Percentiles rank a stretch among this genome's conserved stretches.
phyloP scores from a whole-genome alignment of 2,797 vertebrate genomes.

The Carcharodon carcharias region DNA sequence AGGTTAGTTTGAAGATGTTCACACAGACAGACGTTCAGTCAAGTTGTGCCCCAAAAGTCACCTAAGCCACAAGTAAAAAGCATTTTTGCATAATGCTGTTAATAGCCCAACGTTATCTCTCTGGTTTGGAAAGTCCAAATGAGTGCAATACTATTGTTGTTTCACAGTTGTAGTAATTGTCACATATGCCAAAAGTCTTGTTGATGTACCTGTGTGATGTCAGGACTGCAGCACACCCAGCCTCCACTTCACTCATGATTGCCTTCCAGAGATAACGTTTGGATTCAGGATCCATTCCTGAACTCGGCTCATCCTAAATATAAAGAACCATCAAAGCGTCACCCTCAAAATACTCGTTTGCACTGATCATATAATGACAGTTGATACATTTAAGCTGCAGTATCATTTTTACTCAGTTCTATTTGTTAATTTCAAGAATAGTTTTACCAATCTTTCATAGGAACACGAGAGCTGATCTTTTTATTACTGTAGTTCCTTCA shows the following conservation, averaged over 20 bases:
- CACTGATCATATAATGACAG: background rate
- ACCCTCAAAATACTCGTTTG: background rate
- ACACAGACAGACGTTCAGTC: background rate
- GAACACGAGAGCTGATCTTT: background rate
- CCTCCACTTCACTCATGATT: conserved; percentile 50
- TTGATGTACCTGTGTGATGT: conserved; percentile 58
- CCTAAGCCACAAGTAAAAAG: background rate
- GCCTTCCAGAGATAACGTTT: conserved; percentile 58
- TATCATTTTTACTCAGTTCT: background rate
- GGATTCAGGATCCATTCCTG: conserved; percentile 63
- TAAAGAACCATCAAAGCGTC: background rate
- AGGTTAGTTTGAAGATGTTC: background rate
- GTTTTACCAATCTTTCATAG: background rate
- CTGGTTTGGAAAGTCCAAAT: background rate
- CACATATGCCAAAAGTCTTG: background rate
- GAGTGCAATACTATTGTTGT: background rate
- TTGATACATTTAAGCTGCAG: background rate
- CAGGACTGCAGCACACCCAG: conserved; percentile 56
- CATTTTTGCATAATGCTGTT: background rate
- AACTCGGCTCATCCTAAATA: conserved; percentile 60
- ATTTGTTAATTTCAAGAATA: background rate
- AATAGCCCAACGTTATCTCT: background rate
- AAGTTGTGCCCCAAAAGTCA: background rate
- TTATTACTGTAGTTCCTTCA: background rate
- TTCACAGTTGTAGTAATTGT: background rate